Evolutionary conservation across 2,888 invertebrate species (phyloP), one percentile per base, ranked within the genome.

Genomic region (Epinotia brunnichana): DNA sequence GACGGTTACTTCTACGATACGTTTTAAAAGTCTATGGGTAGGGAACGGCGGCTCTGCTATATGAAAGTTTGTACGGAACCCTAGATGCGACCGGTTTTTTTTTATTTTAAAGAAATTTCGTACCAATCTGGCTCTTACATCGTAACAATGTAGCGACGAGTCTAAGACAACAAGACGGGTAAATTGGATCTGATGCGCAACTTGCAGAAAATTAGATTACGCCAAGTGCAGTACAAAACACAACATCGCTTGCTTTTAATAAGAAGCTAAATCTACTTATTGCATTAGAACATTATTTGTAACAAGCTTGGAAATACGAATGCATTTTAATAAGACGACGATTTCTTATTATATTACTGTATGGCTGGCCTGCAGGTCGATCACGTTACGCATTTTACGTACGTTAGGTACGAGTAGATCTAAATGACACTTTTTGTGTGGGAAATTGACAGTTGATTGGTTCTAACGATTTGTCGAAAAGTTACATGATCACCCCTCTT

Each of bases 111-210:
- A 5, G 10, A 60, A 39, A 48, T 59, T 56, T 29, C 19, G 21
- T 59, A 7, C 11, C 57, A 59, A 41, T 19, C 13, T 54, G 15
- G 10, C n/a, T 17, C 17, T 61, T 61, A 39, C 57, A 64, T 35
- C n/a, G 63, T 56, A 35, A 54, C 21, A 54, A 54, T 41, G 53
- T 51, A 62, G 54, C 35, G 57, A 56, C 35, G 15, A 68, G 29
- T 41, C 51, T 56, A 61, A 54, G 44, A 67, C 48, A 62, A 62
- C 62, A 56, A 63, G 48, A 56, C 56, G 35, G 54, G 51, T 35
- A 72, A 72, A 67, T 72, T 68, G 67, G n/a, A 44, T 72, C 67
- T 61, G 72, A 61, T 60, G 67, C 61, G n/a, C 39, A 41, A 29
- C 13, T 56, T 21, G 63, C 48, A 51, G 54, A 17, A 56, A 72